These are phyloP conservation scores for Anthonomus grandis DNA, from an alignment of 1,140 invertebrate genomes.

Conservation along the genomic window DNA sequence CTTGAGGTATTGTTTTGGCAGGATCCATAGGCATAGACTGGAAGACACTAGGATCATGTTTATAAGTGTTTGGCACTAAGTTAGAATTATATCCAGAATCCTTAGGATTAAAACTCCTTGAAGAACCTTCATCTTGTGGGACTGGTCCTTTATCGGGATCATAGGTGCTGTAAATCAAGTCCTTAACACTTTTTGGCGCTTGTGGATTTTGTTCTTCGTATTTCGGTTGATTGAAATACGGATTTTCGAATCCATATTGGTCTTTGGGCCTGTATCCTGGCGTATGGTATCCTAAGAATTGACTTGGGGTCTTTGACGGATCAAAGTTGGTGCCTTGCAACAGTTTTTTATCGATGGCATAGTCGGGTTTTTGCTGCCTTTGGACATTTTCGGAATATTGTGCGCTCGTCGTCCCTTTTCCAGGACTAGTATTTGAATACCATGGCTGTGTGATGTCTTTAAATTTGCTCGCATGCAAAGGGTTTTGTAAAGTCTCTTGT, in stretches of 20 bases:
- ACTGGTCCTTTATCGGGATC: conserved; percentile 17
- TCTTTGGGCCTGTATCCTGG: neutral
- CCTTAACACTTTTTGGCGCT: conserved; percentile 30
- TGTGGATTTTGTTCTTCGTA: conserved; percentile 25
- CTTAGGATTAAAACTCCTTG: neutral
- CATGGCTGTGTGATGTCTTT: conserved; percentile 18
- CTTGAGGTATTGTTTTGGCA: neutral
- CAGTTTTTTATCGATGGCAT: conserved; percentile 20
- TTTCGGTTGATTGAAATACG: conserved; percentile 12
- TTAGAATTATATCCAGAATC: neutral
- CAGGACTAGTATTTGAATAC: conserved; percentile 7
- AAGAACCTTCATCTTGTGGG: neutral
- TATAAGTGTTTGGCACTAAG: conserved; percentile 4
- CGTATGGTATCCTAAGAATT: conserved; percentile 11
- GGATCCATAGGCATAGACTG: neutral
- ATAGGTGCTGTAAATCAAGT: conserved; percentile 33
- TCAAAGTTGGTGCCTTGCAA: conserved; percentile 27
- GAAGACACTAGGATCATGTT: conserved; percentile 14
- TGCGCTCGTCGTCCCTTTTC: neutral
- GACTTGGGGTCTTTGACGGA: conserved; percentile 23
- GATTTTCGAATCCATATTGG: conserved; percentile 21
- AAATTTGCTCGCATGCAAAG: conserved; percentile 1
- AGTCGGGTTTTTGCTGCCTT: neutral
- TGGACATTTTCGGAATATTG: conserved; percentile 7
- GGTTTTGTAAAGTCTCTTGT: neutral